Conservation (phyloP, 2,888 invertebrate genomes). For the Tachina fera region DNA sequence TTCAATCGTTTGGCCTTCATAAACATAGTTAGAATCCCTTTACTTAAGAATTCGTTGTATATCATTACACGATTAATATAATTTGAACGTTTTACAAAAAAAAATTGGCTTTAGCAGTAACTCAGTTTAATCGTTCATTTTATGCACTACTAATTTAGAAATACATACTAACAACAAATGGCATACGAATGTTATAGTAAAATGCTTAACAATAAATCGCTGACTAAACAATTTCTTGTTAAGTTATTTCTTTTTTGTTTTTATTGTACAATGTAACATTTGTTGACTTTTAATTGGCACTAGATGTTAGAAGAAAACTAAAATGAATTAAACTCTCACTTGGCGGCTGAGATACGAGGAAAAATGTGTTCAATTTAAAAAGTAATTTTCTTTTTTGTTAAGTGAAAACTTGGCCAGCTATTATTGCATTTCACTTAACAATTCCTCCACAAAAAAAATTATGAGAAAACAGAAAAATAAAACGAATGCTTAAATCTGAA, state of each 20-base stretch:
- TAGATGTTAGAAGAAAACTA: slow-evolving; percentile 44
- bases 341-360: background rate
- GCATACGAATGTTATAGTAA: background rate
- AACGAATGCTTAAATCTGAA: too few relatives aligned
- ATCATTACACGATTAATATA: too few relatives aligned
- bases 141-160: slow-evolving; percentile 8
- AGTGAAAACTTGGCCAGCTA: too few relatives aligned
- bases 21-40: too few relatives aligned
- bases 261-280: background rate
- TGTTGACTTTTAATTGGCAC: slow-evolving; percentile 49
- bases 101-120: too few relatives aligned
- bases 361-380: slow-evolving; percentile 26
- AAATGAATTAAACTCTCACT: slow-evolving; percentile 60
- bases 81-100: too few relatives aligned
- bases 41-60: too few relatives aligned
- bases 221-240: slow-evolving; percentile 42
- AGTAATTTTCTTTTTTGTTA: background rate
- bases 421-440: too few relatives aligned
- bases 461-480: too few relatives aligned
- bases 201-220: slow-evolving; percentile 28
- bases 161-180: background rate
- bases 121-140: slow-evolving; percentile 11
- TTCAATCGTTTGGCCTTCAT: too few relatives aligned
- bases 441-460: too few relatives aligned
- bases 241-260: slow-evolving; percentile 7